Evolutionary conservation across 2,888 invertebrate genomes (phyloP).

Genomic region (Fabriciana adippe): DNA sequence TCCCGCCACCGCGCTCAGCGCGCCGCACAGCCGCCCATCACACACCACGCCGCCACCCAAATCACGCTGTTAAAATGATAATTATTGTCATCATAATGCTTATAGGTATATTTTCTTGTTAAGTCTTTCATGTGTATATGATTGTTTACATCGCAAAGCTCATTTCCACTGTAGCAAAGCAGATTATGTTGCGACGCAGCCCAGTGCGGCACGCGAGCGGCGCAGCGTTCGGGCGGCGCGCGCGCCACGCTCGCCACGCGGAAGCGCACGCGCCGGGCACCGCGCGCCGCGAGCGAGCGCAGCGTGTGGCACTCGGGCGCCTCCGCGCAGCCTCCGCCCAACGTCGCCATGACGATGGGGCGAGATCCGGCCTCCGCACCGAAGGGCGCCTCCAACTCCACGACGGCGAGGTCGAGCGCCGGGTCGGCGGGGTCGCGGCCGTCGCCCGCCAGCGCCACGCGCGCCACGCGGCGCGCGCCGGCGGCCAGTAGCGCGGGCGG

Average conservation of each 20-base stretch:
- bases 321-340: conserved; percentile 44
- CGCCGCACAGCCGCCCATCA: conserved; percentile 66
- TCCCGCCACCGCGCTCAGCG: conserved; percentile 49
- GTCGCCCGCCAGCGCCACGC: conserved; percentile 42
- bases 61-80: conserved; percentile 50
- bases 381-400: conserved; percentile 61
- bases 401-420: conserved; percentile 55
- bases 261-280: conserved; percentile 39
- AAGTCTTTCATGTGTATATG: not conserved
- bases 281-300: conserved; percentile 43
- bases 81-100: too few species aligned
- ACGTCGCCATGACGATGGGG: conserved; percentile 59
- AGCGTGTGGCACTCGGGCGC: conserved; percentile 52
- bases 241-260: conserved; percentile 43
- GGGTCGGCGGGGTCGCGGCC: conserved; percentile 42
- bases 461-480: conserved; percentile 44
- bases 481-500: conserved; percentile 36
- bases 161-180: conserved; percentile 57
- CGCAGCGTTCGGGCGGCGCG: conserved; percentile 43
- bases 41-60: conserved; percentile 68
- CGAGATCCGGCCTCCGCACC: conserved; percentile 49
- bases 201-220: conserved; percentile 50
- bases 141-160: conserved; percentile 54
- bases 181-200: conserved; percentile 48
- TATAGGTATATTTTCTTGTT: too few species aligned